A percentile compares a stretch with the other conserved stretches of the same genome.
phyloP scores from a whole-genome alignment of 2,113 vertebrate genomes.

The Eolophus roseicapilla region DNA sequence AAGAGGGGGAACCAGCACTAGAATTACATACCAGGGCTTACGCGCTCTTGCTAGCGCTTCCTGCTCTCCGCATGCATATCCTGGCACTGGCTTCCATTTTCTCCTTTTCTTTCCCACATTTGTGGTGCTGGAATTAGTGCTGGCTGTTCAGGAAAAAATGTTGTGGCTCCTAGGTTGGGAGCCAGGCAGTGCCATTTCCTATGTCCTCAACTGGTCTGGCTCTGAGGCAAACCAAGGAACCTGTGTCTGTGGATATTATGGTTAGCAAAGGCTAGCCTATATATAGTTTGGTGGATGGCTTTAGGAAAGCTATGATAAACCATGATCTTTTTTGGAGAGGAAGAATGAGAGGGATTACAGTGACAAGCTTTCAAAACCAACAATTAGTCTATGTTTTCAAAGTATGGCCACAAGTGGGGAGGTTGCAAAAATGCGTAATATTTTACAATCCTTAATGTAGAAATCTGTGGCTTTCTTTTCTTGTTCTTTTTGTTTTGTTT shows the following conservation, averaged over 20 bases:
- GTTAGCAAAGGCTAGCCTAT: slow-evolving; percentile 25
- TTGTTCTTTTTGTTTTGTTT: slow-evolving; percentile 42
- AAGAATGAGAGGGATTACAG: slow-evolving; percentile 44
- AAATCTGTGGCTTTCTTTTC: slow-evolving; percentile 57
- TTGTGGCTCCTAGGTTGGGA: slow-evolving; percentile 2
- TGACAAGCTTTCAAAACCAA: slow-evolving; percentile 51
- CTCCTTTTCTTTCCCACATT: neutral
- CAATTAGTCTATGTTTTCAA: slow-evolving; percentile 54
- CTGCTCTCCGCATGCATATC: neutral
- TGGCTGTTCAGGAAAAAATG: slow-evolving; percentile 49
- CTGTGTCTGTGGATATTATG: slow-evolving; percentile 46
- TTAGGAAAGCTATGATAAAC: slow-evolving; percentile 35
- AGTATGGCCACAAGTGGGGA: neutral
- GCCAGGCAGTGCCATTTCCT: slow-evolving; percentile 20
- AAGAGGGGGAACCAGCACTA: neutral
- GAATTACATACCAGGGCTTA: neutral
- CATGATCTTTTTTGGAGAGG: slow-evolving; percentile 1
- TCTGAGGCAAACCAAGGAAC: slow-evolving; percentile 44
- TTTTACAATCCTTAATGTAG: slow-evolving; percentile 35
- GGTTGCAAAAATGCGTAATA: neutral
- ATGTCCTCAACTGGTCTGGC: slow-evolving; percentile 17
- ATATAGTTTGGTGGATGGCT: slow-evolving; percentile 43
- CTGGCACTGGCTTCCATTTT: neutral
- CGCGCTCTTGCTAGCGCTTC: rapidly evolving
- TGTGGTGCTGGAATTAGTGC: neutral